Percentiles rank a stretch among this genome's conserved stretches.
Conservation (phyloP, 2,797 vertebrate species). For the Pogoniulus pusillus region DNA sequence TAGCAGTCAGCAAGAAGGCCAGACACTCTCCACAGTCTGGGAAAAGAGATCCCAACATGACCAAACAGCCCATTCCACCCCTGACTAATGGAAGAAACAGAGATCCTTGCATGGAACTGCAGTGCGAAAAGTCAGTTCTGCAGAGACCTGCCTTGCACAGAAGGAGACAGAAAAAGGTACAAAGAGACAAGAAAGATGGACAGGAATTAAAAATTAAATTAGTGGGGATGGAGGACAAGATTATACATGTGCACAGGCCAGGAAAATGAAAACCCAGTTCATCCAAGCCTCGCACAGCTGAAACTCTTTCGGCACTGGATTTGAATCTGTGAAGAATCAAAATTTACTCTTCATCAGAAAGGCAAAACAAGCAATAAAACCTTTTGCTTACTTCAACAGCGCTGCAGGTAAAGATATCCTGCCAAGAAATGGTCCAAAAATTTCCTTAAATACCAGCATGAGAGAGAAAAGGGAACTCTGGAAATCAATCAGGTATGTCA, state of each 20-base stretch:
- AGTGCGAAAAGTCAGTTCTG: not conserved
- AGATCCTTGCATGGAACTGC: not conserved
- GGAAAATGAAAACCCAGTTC: not conserved
- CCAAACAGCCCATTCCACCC: not conserved
- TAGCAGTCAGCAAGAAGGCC: not conserved
- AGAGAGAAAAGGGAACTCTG: not conserved
- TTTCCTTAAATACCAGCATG: not conserved
- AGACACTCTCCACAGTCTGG: not conserved
- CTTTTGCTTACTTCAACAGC: not conserved
- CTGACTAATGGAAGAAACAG: not conserved
- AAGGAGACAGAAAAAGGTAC: not conserved
- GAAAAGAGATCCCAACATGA: not conserved
- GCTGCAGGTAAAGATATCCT: not conserved
- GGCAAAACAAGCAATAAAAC: not conserved
- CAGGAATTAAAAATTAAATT: not conserved
- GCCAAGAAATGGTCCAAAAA: not conserved
- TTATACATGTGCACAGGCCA: not conserved
- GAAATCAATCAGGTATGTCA: not conserved
- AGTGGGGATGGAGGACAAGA: not conserved
- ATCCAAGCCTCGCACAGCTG: not conserved
- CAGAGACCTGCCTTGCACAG: not conserved
- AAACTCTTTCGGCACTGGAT: not conserved
- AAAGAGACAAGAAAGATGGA: not conserved
- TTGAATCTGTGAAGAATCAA: not conserved
- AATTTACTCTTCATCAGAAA: not conserved